Evolutionary conservation across 2,797 vertebrate species (phyloP).

Genomic region (Gallinago solitaria): DNA sequence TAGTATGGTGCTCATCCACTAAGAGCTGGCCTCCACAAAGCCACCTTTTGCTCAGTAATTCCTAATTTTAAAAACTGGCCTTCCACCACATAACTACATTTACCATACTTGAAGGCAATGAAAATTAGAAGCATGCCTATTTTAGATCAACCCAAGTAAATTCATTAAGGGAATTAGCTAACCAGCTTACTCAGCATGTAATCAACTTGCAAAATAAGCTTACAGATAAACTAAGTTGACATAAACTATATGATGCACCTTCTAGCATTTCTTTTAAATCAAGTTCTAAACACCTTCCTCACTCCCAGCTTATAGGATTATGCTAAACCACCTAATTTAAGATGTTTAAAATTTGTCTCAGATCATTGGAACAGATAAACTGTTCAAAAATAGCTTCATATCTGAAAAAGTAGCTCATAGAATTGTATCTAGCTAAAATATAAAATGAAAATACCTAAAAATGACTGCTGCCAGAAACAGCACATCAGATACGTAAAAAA

Average conservation of each 20-base stretch:
- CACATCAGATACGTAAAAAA: rapidly evolving
- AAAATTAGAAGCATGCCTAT: not conserved
- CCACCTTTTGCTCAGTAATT: not conserved
- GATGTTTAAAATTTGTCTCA: not conserved
- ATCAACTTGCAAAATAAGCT: not conserved
- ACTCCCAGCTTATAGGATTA: too few relatives aligned
- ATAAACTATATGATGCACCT: not conserved
- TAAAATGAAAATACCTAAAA: not conserved
- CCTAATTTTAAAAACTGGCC: not conserved
- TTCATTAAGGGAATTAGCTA: not conserved
- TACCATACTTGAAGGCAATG: not conserved
- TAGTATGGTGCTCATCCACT: too few relatives aligned
- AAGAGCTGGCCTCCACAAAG: not conserved
- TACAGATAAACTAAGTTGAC: not conserved
- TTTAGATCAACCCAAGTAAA: not conserved
- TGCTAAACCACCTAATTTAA: not conserved
- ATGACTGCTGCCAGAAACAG: too few relatives aligned
- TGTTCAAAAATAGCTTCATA: not conserved
- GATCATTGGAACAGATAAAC: not conserved
- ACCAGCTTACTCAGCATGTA: not conserved
- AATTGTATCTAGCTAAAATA: not conserved
- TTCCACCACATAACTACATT: not conserved
- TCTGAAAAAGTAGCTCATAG: not conserved
- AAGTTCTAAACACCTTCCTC: not conserved
- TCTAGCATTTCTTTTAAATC: not conserved